phyloP scores from a whole-genome alignment of 2,113 vertebrate genomes.

The Eublepharis macularius region DNA sequence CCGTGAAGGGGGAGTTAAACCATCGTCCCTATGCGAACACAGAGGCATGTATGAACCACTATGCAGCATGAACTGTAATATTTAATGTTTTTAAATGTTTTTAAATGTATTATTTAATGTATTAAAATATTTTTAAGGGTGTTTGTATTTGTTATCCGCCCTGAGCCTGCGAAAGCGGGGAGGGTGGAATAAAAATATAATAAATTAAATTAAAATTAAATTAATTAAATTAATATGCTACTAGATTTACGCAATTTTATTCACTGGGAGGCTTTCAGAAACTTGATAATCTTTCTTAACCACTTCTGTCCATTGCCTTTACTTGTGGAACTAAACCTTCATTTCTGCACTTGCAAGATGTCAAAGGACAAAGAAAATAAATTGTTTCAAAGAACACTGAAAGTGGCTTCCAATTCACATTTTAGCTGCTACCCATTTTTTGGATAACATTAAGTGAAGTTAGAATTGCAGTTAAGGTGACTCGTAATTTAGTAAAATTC shows the following conservation, averaged over 20 bases:
- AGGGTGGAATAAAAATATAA: too few species aligned
- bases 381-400: slow-evolving; percentile 46
- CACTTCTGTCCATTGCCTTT: slow-evolving; percentile 50
- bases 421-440: slow-evolving; percentile 66
- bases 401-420: slow-evolving; percentile 49
- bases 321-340: slow-evolving; percentile 58
- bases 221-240: slow-evolving; percentile 58
- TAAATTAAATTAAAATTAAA: too few species aligned
- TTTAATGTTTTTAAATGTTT: too few species aligned
- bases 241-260: slow-evolving; percentile 60
- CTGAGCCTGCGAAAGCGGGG: too few species aligned
- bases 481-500: slow-evolving; percentile 59
- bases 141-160: too few species aligned
- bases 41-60: too few species aligned
- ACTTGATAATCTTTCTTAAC: slow-evolving; percentile 43
- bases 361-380: slow-evolving; percentile 57
- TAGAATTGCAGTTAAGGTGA: slow-evolving; percentile 58
- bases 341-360: slow-evolving; percentile 50
- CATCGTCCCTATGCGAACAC: too few species aligned
- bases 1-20: too few species aligned
- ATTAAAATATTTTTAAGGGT: too few species aligned
- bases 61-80: too few species aligned
- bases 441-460: slow-evolving; percentile 62
- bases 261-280: slow-evolving; percentile 52
- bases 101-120: too few species aligned